These are phyloP conservation scores for Oxytorus armatus DNA, from an alignment of 2,888 invertebrate species.

Conservation along the genomic window DNA sequence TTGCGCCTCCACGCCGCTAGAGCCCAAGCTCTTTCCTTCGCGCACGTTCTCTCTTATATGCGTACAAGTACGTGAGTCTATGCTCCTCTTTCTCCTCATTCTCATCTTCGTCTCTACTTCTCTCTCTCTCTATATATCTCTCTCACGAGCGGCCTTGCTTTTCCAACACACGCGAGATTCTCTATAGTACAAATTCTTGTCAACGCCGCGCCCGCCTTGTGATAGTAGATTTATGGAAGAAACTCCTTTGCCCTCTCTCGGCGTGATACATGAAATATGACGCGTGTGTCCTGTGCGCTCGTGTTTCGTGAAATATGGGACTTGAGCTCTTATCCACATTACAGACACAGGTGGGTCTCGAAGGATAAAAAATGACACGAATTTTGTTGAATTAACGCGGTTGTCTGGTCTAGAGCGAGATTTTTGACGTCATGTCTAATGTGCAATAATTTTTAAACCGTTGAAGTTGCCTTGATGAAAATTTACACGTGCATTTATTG, in stretches of 20 bases:
- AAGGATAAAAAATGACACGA: too few species aligned
- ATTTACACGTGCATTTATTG: too few species aligned
- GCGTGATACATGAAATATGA: neutral
- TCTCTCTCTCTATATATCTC: neutral
- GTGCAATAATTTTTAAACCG: too few species aligned
- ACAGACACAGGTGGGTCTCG: too few species aligned
- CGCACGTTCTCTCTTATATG: conserved; percentile 2
- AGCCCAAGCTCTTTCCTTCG: conserved; percentile 12
- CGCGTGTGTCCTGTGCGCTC: too few species aligned
- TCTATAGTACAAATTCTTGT: conserved; percentile 45
- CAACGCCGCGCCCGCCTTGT: conserved; percentile 12
- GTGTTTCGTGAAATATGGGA: too few species aligned
- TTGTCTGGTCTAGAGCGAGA: too few species aligned
- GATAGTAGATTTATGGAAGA: conserved; percentile 20
- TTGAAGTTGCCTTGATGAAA: too few species aligned
- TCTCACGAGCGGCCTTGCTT: conserved; percentile 15
- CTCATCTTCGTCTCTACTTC: conserved; percentile 36
- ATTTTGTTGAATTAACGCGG: too few species aligned
- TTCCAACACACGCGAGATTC: conserved; percentile 9
- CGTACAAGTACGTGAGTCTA: neutral
- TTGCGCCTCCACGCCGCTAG: too few species aligned
- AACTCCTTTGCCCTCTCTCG: neutral
- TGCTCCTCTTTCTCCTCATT: neutral
- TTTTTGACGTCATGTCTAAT: too few species aligned
- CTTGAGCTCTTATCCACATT: too few species aligned